phyloP scores from a whole-genome alignment of 2,888 invertebrate genomes.

The Cylindroiulus punctatus region DNA sequence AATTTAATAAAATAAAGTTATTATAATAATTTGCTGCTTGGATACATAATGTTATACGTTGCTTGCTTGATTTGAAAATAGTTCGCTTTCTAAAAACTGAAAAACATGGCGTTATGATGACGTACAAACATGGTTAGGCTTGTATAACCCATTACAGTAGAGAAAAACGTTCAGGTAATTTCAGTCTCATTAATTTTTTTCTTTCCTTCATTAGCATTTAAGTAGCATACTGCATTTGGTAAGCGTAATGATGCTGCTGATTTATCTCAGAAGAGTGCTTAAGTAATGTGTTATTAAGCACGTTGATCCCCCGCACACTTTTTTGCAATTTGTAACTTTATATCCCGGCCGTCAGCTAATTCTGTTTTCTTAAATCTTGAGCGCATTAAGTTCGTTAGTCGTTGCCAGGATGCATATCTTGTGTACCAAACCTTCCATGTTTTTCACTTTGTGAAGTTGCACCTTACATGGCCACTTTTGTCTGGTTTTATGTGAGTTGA shows the following conservation, averaged over 20 bases:
- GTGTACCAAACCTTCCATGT: neutral
- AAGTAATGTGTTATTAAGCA: neutral
- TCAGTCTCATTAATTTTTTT: neutral
- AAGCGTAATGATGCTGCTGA: neutral
- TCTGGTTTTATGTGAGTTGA: no score
- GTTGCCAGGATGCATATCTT: neutral
- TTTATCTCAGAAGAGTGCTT: neutral
- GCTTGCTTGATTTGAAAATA: no score
- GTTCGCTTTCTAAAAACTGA: no score
- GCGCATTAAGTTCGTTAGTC: neutral
- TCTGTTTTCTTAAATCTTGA: neutral
- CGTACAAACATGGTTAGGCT: neutral
- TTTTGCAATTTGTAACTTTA: neutral
- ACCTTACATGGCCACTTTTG: no score
- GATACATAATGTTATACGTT: no score
- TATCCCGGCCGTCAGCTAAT: neutral
- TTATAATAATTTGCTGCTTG: no score
- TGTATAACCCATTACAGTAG: neutral
- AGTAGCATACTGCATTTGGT: neutral
- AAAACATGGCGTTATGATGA: no score
- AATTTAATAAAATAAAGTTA: no score
- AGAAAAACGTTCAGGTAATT: constrained; percentile 22
- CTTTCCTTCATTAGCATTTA: neutral
- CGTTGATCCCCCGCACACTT: neutral
- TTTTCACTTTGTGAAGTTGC: neutral